Conservation (phyloP, 2,888 invertebrate species). For the Malachius bipustulatus region DNA sequence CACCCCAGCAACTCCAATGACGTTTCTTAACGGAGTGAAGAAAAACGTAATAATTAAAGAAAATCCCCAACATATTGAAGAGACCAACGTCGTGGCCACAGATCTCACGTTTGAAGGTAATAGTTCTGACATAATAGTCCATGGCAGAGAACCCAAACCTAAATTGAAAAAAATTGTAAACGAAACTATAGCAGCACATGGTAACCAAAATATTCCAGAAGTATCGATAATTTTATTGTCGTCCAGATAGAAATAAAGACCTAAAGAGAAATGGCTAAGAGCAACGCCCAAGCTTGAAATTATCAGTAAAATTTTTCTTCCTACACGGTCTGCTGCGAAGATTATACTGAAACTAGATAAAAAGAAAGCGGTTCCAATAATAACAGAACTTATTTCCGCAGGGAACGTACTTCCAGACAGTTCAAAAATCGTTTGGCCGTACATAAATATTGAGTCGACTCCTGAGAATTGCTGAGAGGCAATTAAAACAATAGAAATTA, state of each 20-base stretch:
- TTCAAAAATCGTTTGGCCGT: slow-evolving; percentile 55
- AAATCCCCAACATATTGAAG: slow-evolving; percentile 60
- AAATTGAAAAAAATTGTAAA: slow-evolving; percentile 37
- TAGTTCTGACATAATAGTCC: slow-evolving; percentile 69
- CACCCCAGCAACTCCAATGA: slow-evolving; percentile 48
- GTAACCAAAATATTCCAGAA: slow-evolving; percentile 50
- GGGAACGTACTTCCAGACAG: slow-evolving; percentile 51
- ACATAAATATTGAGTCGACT: slow-evolving; percentile 65
- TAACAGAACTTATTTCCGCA: slow-evolving; percentile 56
- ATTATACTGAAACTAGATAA: slow-evolving; percentile 59
- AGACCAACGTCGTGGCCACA: slow-evolving; percentile 58
- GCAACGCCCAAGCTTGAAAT: slow-evolving; percentile 55
- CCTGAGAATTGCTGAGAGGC: slow-evolving; percentile 72
- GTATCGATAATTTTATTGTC: slow-evolving; percentile 41
- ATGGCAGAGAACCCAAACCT: slow-evolving; percentile 60
- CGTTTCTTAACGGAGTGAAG: slow-evolving; percentile 45
- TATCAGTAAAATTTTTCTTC: slow-evolving; percentile 57
- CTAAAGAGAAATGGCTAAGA: slow-evolving; percentile 46
- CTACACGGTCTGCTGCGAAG: slow-evolving; percentile 63
- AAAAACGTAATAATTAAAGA: slow-evolving; percentile 63
- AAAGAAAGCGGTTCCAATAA: slow-evolving; percentile 63
- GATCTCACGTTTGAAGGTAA: slow-evolving; percentile 67
- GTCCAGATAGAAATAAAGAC: slow-evolving; percentile 26
- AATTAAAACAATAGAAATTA: slow-evolving; percentile 58
- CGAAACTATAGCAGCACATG: slow-evolving; percentile 54